Percentiles rank a stretch among this genome's conserved stretches.
Evolutionary conservation across 2,797 vertebrate species (phyloP).

Genomic region (Mionectes olivaceus): DNA sequence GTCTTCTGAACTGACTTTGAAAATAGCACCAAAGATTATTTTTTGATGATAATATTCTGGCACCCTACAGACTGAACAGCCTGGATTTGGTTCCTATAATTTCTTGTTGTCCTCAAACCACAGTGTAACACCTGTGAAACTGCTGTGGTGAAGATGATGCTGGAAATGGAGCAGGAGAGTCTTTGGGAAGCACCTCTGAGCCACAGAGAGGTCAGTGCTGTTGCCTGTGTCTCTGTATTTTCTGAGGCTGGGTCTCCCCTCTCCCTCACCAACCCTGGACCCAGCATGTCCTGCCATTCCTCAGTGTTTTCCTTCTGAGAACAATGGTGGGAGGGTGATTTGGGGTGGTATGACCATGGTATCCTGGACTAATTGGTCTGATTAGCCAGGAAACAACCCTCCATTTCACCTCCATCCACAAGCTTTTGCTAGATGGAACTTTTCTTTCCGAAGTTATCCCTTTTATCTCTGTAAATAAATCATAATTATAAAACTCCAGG

Average conservation of each 20-base stretch:
- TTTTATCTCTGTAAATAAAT: not conserved
- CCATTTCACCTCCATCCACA: not conserved
- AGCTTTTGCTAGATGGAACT: not conserved
- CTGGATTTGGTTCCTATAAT: not conserved
- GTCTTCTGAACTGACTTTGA: not conserved
- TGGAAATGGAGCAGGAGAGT: not conserved
- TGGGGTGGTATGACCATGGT: fast-evolving
- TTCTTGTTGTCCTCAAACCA: not conserved
- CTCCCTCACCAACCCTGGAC: fast-evolving
- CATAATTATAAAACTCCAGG: fast-evolving
- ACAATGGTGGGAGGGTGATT: fast-evolving
- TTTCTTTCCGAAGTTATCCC: not conserved
- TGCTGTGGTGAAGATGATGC: not conserved
- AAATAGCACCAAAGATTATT: not conserved
- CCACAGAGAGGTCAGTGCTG: not conserved
- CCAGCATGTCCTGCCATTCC: not conserved
- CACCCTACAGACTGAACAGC: not conserved
- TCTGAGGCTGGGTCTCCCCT: not conserved
- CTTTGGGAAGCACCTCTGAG: not conserved
- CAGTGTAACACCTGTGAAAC: not conserved
- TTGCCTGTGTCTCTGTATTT: not conserved
- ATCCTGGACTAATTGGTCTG: not conserved
- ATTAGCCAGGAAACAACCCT: not conserved
- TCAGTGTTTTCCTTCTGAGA: not conserved
- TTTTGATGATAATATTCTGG: not conserved